Evolutionary conservation across 2,797 vertebrate species (phyloP).

Genomic region (Acanthiza pusilla): DNA sequence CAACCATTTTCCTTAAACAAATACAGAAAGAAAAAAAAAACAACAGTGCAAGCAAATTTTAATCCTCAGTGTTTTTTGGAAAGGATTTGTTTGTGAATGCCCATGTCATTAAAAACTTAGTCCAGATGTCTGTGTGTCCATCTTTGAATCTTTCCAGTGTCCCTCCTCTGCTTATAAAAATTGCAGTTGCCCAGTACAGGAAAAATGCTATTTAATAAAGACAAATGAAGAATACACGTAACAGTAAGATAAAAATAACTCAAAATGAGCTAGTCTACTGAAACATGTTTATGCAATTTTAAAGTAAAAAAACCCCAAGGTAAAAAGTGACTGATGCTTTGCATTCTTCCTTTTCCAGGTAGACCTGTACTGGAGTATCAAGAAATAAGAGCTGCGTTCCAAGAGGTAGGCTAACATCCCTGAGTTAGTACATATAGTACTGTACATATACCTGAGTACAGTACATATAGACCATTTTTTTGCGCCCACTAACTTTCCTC

Average conservation of each 20-base stretch:
- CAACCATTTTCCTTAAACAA: background rate
- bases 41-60: background rate
- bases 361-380: background rate
- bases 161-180: background rate
- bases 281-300: background rate
- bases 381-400: background rate
- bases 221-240: background rate
- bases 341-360: background rate
- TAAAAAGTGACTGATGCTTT: background rate
- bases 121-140: background rate
- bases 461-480: background rate
- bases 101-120: background rate
- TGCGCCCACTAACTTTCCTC: background rate
- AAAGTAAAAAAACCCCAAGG: background rate
- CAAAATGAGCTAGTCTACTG: background rate
- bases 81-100: background rate
- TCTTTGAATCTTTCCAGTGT: background rate
- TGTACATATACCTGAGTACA: too few relatives aligned
- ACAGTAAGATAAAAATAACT: background rate
- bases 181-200: background rate
- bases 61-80: background rate
- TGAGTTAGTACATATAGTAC: too few relatives aligned
- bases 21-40: background rate
- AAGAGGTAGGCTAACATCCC: background rate
- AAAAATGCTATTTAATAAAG: background rate